Base-by-base conservation (phyloP, 1,140 invertebrate genomes). In the Trichoplusia ni region DNA sequence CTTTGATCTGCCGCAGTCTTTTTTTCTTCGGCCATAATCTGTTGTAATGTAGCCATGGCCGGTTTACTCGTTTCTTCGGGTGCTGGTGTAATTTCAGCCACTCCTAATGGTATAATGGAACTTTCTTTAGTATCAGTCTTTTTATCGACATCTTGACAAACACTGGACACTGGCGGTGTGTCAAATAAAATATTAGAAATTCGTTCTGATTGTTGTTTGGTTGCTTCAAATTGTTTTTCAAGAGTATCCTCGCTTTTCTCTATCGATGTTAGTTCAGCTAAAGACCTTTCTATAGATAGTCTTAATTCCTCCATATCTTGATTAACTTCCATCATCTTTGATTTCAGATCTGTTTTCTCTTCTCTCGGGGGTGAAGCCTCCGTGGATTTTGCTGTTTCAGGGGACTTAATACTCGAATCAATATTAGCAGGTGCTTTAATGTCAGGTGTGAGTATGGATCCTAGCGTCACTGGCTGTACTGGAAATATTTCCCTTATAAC, bases 311-410 rank as follows among this genome's bases (percentile, higher is more conserved):
- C 84, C 84, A 90, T 85, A 47, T 86, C 85, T 66, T 81, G 69
- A 62, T 82, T 87, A 0, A 88, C 85, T 74, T 87, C 85, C 67
- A 86, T 78, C 73, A 85, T 83, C 81, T 88, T 85, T 4, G 84
- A 83, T 73, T 82, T 85, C 5, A 88, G 56, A 61, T 85, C 84
- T 31, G 78, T 87, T 65, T 86, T 87, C 60, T 85, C 83, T 49
- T 59, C 64, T 53, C 68, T 72, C 33, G 51, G 64, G 4, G 46
- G 23, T n/a, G n/a, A n/a, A n/a, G n/a, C n/a, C n/a, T n/a, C n/a
- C n/a, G n/a, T n/a, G n/a, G n/a, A n/a, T n/a, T n/a, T n/a, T n/a
- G n/a, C n/a, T n/a, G n/a, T n/a, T n/a, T n/a, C n/a, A n/a, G n/a
- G n/a, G n/a, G n/a, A n/a, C n/a, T n/a, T n/a, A n/a, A n/a, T n/a